Evolutionary conservation across 2,888 invertebrate genomes (phyloP), one percentile per base, ranked within the genome.

Genomic region (Sesia apiformis): DNA sequence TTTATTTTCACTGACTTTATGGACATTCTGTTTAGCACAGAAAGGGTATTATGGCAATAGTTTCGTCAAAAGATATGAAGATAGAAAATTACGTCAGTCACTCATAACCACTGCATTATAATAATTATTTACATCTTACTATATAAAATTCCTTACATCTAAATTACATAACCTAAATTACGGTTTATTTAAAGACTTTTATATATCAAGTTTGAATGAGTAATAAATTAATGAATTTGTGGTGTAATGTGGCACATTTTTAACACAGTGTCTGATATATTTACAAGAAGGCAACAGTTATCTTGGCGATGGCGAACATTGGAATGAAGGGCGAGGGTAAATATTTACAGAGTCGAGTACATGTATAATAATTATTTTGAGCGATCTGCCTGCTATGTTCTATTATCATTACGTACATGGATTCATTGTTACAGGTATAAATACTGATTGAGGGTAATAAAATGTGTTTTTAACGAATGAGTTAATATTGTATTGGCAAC

Each of bases 201-300:
- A 81, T 75, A 76, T 76, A 74, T 78, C 77, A 76, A 80, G 69
- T 73, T 76, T 70, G 69, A 70, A 82, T 86, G 84, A 85, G 76
- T 75, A 88, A 88, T 88, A 88, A 88, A 88, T 88, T 87, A 88
- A 86, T 87, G 86, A 85, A 82, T 82, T 83, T 81, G 76, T 70
- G 70, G 66, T 64, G 76, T 76, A 70, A 75, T 74, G 81, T 85
- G 86, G 84, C 81, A 84, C 80, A 72, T 78, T 59, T 62, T 69
- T 58, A 60, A 56, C 65, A 64, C 59, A 66, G 66, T 57, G 59
- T 70, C 67, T 69, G 66, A 67, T 73, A 71, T 83, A 82, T 82
- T 72, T 82, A 82, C 82, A 82, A 69, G 55, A 58, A 63, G 52
- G 64, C 60, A 62, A 68, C 60, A 56, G 60, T 59, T 38, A 56